These are phyloP conservation scores for Thelaira solivaga DNA, from an alignment of 2,888 invertebrate species.

Conservation along the genomic window DNA sequence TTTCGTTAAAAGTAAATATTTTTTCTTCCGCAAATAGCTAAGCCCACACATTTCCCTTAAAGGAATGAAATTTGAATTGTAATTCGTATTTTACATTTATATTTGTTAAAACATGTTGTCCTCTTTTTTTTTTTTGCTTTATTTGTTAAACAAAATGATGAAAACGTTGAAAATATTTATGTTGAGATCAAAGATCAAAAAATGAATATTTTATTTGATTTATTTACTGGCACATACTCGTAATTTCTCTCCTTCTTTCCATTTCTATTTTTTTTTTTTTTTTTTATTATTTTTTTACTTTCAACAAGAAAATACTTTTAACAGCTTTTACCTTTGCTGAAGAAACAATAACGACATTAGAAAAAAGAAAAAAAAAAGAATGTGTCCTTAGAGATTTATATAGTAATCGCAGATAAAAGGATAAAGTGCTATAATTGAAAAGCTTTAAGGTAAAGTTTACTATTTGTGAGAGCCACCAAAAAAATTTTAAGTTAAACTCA, in stretches of 20 bases:
- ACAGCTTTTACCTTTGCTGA: slow-evolving; percentile 55
- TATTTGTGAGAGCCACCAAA: too few relatives aligned
- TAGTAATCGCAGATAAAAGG: slow-evolving; percentile 50
- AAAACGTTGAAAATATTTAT: slow-evolving; percentile 69
- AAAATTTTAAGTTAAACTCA: slow-evolving; percentile 28
- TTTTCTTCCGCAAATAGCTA: not conserved
- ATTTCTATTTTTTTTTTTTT: too few relatives aligned
- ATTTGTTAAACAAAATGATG: slow-evolving; percentile 2
- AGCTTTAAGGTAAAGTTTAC: slow-evolving; percentile 32
- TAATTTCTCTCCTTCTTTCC: too few relatives aligned
- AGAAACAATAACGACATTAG: not conserved
- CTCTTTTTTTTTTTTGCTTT: not conserved
- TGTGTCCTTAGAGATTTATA: slow-evolving; percentile 58
- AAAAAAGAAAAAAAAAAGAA: not conserved
- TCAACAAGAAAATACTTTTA: slow-evolving; percentile 73
- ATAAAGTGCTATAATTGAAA: slow-evolving; percentile 33
- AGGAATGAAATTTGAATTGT: slow-evolving; percentile 14
- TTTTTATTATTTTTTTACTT: not conserved
- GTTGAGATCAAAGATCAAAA: slow-evolving; percentile 75
- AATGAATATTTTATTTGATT: slow-evolving; percentile 76
- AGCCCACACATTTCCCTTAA: not conserved
- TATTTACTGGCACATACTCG: slow-evolving; percentile 52
- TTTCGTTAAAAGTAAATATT: not conserved
- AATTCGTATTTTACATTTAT: not conserved
- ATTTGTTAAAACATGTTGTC: too few relatives aligned